Percentiles rank a stretch among this genome's conserved stretches.
phyloP scores from a whole-genome alignment of 2,888 invertebrate genomes.

The Branchellion lobata region DNA sequence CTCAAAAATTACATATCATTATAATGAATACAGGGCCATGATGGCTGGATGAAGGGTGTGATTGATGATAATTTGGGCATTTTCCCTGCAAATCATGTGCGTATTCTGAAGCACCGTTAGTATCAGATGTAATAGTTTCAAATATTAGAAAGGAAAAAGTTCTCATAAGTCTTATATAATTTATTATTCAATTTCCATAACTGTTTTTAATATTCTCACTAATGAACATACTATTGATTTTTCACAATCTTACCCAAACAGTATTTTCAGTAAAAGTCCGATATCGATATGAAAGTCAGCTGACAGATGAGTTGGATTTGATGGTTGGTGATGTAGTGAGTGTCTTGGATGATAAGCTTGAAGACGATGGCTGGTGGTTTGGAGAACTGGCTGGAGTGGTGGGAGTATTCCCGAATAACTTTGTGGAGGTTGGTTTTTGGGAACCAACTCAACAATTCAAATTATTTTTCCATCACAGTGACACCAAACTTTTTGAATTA shows the following conservation, averaged over 20 bases:
- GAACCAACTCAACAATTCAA: too few relatives aligned
- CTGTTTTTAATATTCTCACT: too few relatives aligned
- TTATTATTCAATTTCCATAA: too few relatives aligned
- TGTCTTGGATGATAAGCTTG: slow-evolving; percentile 38
- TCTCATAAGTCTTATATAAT: too few relatives aligned
- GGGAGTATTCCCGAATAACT: slow-evolving; percentile 32
- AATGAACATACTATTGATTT: too few relatives aligned
- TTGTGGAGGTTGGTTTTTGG: slow-evolving; percentile 33
- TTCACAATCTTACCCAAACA: not conserved
- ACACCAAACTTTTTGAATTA: not conserved
- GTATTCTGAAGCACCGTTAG: slow-evolving; percentile 17
- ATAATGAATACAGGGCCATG: slow-evolving; percentile 13
- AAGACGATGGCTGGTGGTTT: slow-evolving; percentile 41
- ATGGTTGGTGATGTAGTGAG: slow-evolving; percentile 28
- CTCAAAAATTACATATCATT: too few relatives aligned
- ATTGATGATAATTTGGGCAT: slow-evolving; percentile 25
- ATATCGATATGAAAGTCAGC: slow-evolving; percentile 18
- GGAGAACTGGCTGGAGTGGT: slow-evolving; percentile 26
- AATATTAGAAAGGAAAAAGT: too few relatives aligned
- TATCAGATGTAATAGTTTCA: too few relatives aligned
- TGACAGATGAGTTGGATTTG: slow-evolving; percentile 37
- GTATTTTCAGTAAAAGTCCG: slow-evolving; percentile 28
- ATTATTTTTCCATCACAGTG: not conserved
- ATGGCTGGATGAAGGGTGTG: slow-evolving; percentile 30
- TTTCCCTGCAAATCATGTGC: not conserved